phyloP scores from a whole-genome alignment of 2,113 vertebrate species.

The Dermatemys mawii region DNA sequence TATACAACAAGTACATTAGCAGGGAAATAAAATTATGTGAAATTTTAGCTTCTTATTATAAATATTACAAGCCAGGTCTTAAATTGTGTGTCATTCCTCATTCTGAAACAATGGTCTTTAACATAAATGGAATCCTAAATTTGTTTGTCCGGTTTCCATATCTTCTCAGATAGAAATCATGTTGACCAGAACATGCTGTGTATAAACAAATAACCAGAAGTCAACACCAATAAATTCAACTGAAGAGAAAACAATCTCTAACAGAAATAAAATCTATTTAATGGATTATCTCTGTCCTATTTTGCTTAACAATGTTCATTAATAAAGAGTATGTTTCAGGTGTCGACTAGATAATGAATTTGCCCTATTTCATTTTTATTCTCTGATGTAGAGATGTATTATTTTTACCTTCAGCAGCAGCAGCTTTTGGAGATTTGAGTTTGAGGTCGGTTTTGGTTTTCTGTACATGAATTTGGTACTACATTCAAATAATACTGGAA shows the following conservation, averaged over 20 bases:
- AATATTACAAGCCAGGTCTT: not conserved
- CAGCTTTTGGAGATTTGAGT: not conserved
- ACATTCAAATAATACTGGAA: not conserved
- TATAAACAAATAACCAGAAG: not conserved
- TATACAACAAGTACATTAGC: not conserved
- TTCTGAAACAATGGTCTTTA: not conserved
- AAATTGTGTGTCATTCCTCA: not conserved
- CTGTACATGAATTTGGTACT: not conserved
- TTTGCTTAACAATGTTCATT: not conserved
- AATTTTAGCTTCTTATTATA: not conserved
- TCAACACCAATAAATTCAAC: not conserved
- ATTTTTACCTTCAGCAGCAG: not conserved
- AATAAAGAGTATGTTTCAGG: not conserved
- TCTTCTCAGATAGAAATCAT: not conserved
- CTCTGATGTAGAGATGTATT: not conserved
- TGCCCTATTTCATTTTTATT: not conserved
- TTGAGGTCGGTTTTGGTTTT: not conserved
- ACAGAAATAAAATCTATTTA: not conserved
- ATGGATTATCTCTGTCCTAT: not conserved
- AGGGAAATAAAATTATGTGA: not conserved
- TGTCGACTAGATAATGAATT: not conserved
- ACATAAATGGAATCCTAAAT: not conserved
- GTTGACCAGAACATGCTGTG: not conserved
- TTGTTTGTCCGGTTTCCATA: not conserved
- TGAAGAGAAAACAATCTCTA: not conserved